A percentile compares a stretch with the other conserved stretches of the same genome.
Conservation (phyloP, 2,888 invertebrate genomes). For the Hirtodrosophila alboralis region DNA sequence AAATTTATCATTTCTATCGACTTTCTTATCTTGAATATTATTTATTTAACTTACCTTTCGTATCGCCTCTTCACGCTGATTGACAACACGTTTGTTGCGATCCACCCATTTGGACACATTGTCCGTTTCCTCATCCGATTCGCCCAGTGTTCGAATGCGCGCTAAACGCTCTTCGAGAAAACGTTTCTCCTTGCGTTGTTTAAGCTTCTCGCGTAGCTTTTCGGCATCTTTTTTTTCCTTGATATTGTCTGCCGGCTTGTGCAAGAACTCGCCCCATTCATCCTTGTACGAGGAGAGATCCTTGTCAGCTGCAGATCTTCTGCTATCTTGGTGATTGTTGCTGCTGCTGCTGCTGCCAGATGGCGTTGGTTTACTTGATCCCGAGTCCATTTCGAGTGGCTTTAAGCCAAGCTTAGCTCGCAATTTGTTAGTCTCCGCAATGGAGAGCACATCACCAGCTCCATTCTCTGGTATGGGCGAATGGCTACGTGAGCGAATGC, state of each 20-base stretch:
- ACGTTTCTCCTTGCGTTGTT: slow-evolving; percentile 90
- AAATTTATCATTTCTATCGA: too few relatives aligned
- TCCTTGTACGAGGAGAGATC: slow-evolving; percentile 81
- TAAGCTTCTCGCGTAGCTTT: slow-evolving; percentile 92
- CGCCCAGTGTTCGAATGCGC: slow-evolving; percentile 91
- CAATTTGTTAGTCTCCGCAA: slow-evolving; percentile 94
- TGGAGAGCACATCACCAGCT: slow-evolving; percentile 87
- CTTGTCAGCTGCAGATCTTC: slow-evolving; percentile 60
- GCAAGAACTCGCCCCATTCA: slow-evolving; percentile 91
- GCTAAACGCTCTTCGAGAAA: slow-evolving; percentile 88
- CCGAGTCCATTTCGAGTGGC: slow-evolving; percentile 89
- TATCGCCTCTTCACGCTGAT: slow-evolving; percentile 93
- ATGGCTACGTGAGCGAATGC: slow-evolving; percentile 41
- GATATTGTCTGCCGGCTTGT: slow-evolving; percentile 92
- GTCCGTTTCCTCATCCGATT: slow-evolving; percentile 90
- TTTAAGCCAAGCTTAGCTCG: slow-evolving; percentile 97
- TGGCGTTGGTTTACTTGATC: slow-evolving; percentile 79
- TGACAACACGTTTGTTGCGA: slow-evolving; percentile 90
- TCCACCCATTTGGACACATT: slow-evolving; percentile 92
- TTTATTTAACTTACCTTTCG: slow-evolving; percentile 84
- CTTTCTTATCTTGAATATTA: too few relatives aligned
- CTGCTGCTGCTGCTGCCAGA: slow-evolving; percentile 25
- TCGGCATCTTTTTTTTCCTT: slow-evolving; percentile 90
- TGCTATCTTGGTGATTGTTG: slow-evolving; percentile 46
- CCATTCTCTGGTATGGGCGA: slow-evolving; percentile 83